A percentile compares a stretch with the other conserved stretches of the same genome.
phyloP scores from a whole-genome alignment of 1,140 invertebrate species.

The Eumeta japonica region DNA sequence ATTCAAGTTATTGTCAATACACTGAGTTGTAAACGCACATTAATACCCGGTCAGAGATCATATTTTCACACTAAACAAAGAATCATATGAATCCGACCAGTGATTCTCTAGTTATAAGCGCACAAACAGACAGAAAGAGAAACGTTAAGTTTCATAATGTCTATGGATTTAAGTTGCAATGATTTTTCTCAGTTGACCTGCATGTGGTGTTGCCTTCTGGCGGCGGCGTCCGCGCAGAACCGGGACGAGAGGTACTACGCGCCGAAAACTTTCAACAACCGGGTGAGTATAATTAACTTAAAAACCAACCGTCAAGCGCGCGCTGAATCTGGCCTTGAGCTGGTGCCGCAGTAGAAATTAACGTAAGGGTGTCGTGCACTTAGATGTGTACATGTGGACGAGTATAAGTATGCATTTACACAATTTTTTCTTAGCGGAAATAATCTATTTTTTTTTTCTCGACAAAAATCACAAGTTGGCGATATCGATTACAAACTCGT shows the following conservation, averaged over 20 bases:
- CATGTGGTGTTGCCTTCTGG: slow-evolving; percentile 27
- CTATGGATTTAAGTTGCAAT: neutral
- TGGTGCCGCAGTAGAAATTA: slow-evolving; percentile 1
- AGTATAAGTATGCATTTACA: slow-evolving; percentile 7
- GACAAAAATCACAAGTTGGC: too few species aligned
- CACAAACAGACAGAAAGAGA: too few species aligned
- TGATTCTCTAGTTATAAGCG: slow-evolving; percentile 15
- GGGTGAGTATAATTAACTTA: too few species aligned
- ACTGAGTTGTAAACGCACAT: slow-evolving; percentile 11
- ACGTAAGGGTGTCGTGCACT: slow-evolving; percentile 2
- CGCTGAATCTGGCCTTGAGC: too few species aligned
- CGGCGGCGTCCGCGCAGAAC: slow-evolving; percentile 13
- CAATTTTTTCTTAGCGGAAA: neutral
- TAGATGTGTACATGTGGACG: slow-evolving; percentile 3
- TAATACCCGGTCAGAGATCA: slow-evolving; percentile 8
- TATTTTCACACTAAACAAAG: too few species aligned
- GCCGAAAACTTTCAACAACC: slow-evolving; percentile 34
- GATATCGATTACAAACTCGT: too few species aligned
- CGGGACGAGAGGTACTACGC: slow-evolving; percentile 27
- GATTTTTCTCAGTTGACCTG: slow-evolving; percentile 27
- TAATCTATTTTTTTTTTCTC: too few species aligned
- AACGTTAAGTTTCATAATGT: slow-evolving; percentile 6
- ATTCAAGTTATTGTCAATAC: slow-evolving; percentile 15
- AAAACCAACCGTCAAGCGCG: too few species aligned
- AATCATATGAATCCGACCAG: too few species aligned